Evolutionary conservation across 2,797 vertebrate species (phyloP).

Genomic region (Picus viridis): DNA sequence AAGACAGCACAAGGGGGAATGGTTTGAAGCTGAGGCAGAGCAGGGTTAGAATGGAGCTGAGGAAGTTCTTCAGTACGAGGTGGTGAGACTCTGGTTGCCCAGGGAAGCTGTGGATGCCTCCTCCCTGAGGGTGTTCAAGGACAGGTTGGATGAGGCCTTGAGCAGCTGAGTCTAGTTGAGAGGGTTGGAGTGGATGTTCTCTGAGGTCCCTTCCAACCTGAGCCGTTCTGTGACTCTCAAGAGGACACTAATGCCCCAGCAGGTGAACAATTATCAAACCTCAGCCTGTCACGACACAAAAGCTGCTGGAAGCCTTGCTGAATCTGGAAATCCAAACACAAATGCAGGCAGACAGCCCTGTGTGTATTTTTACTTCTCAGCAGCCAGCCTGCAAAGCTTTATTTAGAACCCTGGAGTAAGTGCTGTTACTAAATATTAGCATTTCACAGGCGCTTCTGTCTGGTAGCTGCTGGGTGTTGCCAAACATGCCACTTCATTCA

Average conservation of each 20-base stretch:
- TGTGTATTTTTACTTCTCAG: neutral
- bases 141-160: too few species aligned
- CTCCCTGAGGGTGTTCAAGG: too few species aligned
- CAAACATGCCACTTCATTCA: neutral
- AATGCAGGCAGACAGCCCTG: neutral
- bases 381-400: neutral
- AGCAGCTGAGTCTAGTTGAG: too few species aligned
- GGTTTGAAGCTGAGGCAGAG: too few species aligned
- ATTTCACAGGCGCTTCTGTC: neutral
- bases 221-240: neutral
- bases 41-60: too few species aligned
- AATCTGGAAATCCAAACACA: neutral
- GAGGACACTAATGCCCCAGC: neutral
- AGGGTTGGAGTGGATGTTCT: too few species aligned
- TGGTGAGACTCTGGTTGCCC: too few species aligned
- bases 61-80: too few species aligned
- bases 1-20: too few species aligned
- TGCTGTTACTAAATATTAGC: neutral
- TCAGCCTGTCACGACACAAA: rapidly evolving
- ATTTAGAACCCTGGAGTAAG: neutral
- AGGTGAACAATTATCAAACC: neutral
- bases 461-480: neutral
- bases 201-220: too few species aligned
- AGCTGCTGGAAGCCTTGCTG: rapidly evolving
- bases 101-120: too few species aligned